Percentiles rank a stretch among this genome's conserved stretches.
These are phyloP conservation scores for Ursus arctos DNA, from an alignment of 2,113 vertebrate genomes.

Conservation along the genomic window DNA sequence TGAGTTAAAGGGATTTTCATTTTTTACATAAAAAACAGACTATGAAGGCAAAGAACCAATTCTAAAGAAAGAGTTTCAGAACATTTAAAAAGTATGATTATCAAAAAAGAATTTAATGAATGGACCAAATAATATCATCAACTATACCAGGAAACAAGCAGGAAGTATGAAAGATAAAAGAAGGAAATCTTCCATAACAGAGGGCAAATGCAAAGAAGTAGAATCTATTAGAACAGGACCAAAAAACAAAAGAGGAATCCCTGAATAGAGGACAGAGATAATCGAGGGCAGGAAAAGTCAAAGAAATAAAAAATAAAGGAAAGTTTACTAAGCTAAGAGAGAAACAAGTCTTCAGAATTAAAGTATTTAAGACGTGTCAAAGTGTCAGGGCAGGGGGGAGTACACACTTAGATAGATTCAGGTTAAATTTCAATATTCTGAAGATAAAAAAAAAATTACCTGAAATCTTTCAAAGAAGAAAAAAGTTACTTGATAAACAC, in stretches of 20 bases:
- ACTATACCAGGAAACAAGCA: background rate
- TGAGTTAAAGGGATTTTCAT: background rate
- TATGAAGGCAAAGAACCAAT: background rate
- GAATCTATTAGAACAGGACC: background rate
- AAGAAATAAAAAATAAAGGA: background rate
- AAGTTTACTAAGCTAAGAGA: background rate
- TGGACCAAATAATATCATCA: background rate
- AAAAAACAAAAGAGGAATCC: background rate
- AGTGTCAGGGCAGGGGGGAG: background rate
- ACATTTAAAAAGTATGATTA: slow-evolving; percentile 6
- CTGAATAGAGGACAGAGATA: background rate
- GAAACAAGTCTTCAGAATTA: background rate
- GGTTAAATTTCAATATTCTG: background rate
- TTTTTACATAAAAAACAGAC: background rate
- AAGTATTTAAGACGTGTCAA: background rate
- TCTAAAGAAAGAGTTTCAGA: background rate
- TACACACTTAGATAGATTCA: background rate
- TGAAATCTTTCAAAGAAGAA: background rate
- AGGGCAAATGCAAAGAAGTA: background rate
- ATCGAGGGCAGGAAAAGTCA: background rate
- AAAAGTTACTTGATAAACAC: background rate
- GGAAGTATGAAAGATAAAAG: background rate
- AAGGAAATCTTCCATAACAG: background rate
- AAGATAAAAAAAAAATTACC: background rate
- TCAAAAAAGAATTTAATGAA: background rate